Percentiles rank a stretch among this genome's conserved stretches.
These are phyloP conservation scores for Cichlasoma orientale DNA, from an alignment of 2,797 vertebrate genomes.

Conservation along the genomic window DNA sequence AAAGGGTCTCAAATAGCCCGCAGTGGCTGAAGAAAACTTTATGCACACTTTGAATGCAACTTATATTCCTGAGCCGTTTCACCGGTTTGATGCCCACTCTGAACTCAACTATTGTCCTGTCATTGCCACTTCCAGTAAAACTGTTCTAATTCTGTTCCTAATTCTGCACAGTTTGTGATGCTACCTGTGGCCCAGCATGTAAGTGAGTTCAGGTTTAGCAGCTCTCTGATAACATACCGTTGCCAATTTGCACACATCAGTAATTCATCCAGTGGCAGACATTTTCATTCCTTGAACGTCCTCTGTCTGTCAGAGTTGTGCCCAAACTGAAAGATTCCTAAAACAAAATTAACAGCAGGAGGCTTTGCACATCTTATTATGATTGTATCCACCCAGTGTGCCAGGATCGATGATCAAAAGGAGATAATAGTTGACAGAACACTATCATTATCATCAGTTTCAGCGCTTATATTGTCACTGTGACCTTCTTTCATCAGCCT, in stretches of 20 bases:
- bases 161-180: background rate
- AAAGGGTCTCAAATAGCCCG: no score
- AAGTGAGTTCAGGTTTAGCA: background rate
- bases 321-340: slow-evolving; percentile 1
- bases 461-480: slow-evolving; percentile 21
- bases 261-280: background rate
- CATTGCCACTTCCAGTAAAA: background rate
- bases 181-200: background rate
- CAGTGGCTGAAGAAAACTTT: background rate
- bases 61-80: background rate
- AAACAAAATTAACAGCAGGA: slow-evolving; percentile 25
- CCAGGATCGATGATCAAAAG: slow-evolving; percentile 32
- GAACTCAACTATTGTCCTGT: background rate
- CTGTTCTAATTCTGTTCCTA: no score
- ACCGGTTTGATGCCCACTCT: background rate
- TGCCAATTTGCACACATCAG: background rate
- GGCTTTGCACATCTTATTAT: slow-evolving; percentile 4
- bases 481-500: slow-evolving; percentile 56
- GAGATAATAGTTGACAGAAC: slow-evolving; percentile 36
- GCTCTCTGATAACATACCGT: background rate
- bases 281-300: background rate
- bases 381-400: slow-evolving; percentile 28
- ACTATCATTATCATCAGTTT: slow-evolving; percentile 41
- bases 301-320: background rate
- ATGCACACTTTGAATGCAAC: background rate